Percentiles rank a stretch among this genome's conserved stretches.
Evolutionary conservation across 2,113 vertebrate species (phyloP).

Genomic region (Ifrita kowaldi): DNA sequence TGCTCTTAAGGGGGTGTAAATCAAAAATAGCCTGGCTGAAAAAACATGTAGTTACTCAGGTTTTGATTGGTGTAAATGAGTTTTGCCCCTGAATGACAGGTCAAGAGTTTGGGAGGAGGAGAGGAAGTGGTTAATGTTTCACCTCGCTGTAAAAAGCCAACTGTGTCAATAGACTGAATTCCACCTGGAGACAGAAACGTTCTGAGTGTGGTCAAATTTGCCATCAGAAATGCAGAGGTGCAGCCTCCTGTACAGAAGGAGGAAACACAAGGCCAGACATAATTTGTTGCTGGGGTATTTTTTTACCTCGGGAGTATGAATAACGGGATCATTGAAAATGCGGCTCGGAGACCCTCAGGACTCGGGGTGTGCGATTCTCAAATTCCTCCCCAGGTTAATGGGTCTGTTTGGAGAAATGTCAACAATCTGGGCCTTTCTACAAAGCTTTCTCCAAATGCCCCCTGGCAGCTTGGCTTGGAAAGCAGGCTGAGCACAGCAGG

Average conservation of each 20-base stretch:
- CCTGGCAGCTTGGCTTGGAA: not conserved
- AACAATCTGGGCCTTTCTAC: not conserved
- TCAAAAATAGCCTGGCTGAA: not conserved
- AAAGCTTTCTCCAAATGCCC: not conserved
- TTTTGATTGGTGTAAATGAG: not conserved
- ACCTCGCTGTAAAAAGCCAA: not conserved
- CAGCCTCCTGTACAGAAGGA: not conserved
- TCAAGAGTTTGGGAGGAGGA: not conserved
- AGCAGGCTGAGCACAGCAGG: not conserved
- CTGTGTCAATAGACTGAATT: constrained; percentile 29
- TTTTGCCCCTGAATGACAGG: not conserved
- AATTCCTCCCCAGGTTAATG: not conserved
- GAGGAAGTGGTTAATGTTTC: constrained; percentile 10
- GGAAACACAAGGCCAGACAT: not conserved
- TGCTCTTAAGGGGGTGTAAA: not conserved
- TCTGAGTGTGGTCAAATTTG: not conserved
- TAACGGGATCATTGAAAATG: not conserved
- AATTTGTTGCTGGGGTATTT: not conserved
- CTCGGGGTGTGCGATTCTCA: not conserved
- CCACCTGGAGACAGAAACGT: not conserved
- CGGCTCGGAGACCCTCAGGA: not conserved
- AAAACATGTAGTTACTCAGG: not conserved
- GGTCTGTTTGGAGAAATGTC: not conserved
- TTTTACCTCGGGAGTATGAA: not conserved
- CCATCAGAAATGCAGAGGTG: not conserved